Conservation (phyloP, 2,113 vertebrate species). For the Nerophis ophidion region DNA sequence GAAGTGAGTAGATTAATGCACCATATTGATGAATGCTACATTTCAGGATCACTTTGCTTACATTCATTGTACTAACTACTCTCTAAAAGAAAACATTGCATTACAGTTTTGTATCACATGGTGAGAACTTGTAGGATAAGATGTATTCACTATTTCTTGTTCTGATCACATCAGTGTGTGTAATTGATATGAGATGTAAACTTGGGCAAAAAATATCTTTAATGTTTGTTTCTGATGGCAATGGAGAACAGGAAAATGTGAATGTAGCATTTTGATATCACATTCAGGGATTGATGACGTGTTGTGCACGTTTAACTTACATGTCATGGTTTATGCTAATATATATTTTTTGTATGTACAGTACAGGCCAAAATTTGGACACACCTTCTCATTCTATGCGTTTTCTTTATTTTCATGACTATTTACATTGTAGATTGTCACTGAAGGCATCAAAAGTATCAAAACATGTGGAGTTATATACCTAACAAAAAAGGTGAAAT, state of each 20-base stretch:
- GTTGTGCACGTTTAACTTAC: constrained; percentile 20
- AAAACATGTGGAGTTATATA: too few species aligned
- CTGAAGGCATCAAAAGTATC: too few species aligned
- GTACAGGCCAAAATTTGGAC: too few species aligned
- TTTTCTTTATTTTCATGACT: too few species aligned
- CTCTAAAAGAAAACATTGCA: not conserved
- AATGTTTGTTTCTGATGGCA: not conserved
- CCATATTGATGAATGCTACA: constrained; percentile 7
- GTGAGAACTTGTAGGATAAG: not conserved
- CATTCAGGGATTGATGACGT: constrained; percentile 18
- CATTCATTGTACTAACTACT: constrained; percentile 13
- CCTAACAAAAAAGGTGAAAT: too few species aligned
- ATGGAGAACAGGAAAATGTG: not conserved
- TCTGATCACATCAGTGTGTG: not conserved
- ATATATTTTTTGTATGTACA: not conserved
- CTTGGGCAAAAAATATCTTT: not conserved
- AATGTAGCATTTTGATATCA: constrained; percentile 31
- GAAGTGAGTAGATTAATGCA: constrained; percentile 10
- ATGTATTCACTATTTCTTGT: not conserved
- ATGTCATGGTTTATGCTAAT: constrained; percentile 7
- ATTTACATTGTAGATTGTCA: too few species aligned
- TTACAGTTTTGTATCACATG: constrained; percentile 16
- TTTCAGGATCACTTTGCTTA: not conserved
- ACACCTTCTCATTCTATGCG: too few species aligned
- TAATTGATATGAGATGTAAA: not conserved